Percentiles rank a stretch among this genome's conserved stretches.
Conservation (phyloP, 1,140 invertebrate species). For the Apis mellifera region Amel_HAv3.1 CM009939.2:11642001-11642500, state of each 20-base stretch:
- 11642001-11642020: conserved; percentile 73
- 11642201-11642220: neutral
- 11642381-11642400: neutral
- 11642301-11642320: conserved; percentile 39
- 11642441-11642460: neutral
- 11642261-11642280: neutral
- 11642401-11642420: no score
- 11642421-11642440: no score
- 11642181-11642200: conserved; percentile 49
- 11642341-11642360: neutral
- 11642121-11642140: conserved; percentile 7
- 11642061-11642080: conserved; percentile 69
- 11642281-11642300: conserved; percentile 6
- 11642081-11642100: conserved; percentile 73
- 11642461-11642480: neutral
- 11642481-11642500: neutral
- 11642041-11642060: conserved; percentile 64
- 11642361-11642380: neutral
- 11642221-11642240: neutral
- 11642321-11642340: conserved; percentile 3
- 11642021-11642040: conserved; percentile 68
- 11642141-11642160: conserved; percentile 64
- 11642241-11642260: neutral
- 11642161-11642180: conserved; percentile 64
- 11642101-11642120: conserved; percentile 69